Conservation (phyloP, 2,113 vertebrate species). For the Dipodomys ordii region DNA sequence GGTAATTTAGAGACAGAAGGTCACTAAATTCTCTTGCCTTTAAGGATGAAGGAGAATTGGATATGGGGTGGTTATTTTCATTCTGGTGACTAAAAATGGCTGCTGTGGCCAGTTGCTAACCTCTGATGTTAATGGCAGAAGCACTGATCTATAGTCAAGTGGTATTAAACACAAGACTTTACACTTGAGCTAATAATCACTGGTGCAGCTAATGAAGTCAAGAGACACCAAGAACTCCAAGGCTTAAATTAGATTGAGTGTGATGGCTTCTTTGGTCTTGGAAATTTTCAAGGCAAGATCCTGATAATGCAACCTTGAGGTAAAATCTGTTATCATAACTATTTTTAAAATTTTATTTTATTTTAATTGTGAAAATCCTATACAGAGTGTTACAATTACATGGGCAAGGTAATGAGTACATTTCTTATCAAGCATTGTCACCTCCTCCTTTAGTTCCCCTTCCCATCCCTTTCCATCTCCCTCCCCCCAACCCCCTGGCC, state of each 20-base stretch:
- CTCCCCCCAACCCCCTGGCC: no score
- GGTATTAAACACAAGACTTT: not conserved
- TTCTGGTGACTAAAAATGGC: not conserved
- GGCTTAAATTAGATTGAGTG: not conserved
- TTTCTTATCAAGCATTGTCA: no score
- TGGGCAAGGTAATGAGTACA: no score
- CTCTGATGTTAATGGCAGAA: conserved; percentile 2
- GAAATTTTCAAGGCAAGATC: not conserved
- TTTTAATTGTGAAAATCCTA: no score
- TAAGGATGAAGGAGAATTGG: conserved; percentile 17
- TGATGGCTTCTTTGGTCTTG: not conserved
- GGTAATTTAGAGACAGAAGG: not conserved
- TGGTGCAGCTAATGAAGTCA: not conserved
- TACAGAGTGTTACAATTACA: no score
- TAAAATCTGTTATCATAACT: not conserved
- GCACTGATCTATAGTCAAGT: not conserved
- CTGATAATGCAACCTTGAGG: not conserved
- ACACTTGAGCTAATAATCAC: not conserved
- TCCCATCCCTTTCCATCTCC: no score
- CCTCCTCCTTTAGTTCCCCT: no score
- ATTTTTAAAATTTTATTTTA: no score
- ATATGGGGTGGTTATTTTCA: not conserved
- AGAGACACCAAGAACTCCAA: not conserved
- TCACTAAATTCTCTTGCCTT: conserved; percentile 50
- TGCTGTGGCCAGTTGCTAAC: conserved; percentile 1